Conservation (phyloP, 2,797 vertebrate species). For the Spinus pinus region DNA sequence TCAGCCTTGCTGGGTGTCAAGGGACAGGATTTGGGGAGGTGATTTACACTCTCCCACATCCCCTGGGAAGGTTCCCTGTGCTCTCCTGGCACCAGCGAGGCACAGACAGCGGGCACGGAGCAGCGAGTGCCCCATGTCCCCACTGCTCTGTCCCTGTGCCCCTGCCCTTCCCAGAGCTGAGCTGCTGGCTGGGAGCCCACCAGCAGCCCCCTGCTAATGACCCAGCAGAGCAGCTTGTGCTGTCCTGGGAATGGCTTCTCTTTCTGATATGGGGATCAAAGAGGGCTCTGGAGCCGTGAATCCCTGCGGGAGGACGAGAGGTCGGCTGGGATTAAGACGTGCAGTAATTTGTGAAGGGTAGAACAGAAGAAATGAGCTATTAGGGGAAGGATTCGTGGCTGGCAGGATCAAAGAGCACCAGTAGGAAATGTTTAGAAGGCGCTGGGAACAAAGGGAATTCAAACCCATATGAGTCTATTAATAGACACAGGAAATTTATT, state of each 20-base stretch:
- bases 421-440: slow-evolving; percentile 13
- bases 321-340: background rate
- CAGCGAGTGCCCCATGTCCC: background rate
- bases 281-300: background rate
- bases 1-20: rapidly evolving
- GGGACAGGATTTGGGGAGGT: background rate
- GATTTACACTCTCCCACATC: background rate
- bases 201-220: background rate
- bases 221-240: rapidly evolving
- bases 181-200: background rate
- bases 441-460: background rate
- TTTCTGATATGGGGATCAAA: background rate
- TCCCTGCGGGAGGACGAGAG: background rate
- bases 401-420: background rate
- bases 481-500: background rate
- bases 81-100: background rate
- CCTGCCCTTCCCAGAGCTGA: background rate
- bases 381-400: background rate
- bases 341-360: background rate
- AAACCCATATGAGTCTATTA: background rate
- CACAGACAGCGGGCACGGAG: rapidly evolving
- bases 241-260: rapidly evolving
- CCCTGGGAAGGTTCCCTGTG: rapidly evolving
- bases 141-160: background rate
- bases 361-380: background rate